Percentiles rank a stretch among this genome's conserved stretches.
Conservation (phyloP, 2,113 vertebrate species). For the Phalacrocorax aristotelis region DNA sequence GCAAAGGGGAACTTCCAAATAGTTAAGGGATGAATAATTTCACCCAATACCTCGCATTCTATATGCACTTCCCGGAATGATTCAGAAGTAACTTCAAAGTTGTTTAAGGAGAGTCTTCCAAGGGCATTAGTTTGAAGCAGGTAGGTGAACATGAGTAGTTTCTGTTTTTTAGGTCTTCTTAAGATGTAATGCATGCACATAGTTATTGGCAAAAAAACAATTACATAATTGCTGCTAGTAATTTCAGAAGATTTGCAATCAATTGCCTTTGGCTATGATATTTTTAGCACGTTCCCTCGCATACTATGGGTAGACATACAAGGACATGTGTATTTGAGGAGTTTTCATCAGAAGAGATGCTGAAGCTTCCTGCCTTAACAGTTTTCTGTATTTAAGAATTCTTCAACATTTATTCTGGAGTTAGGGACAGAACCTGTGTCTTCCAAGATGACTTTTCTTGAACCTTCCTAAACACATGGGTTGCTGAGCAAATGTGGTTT, state of each 20-base stretch:
- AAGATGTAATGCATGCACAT: not conserved
- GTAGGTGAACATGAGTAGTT: not conserved
- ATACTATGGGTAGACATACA: accelerated
- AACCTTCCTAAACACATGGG: not conserved
- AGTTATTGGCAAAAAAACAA: not conserved
- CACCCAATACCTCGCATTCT: not conserved
- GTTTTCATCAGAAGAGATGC: not conserved
- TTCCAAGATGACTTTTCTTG: not conserved
- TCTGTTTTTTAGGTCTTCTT: not conserved
- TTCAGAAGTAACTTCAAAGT: not conserved
- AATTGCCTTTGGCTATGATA: not conserved
- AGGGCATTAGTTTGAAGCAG: not conserved
- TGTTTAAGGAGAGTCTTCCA: not conserved
- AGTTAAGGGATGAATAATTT: not conserved
- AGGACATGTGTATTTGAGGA: not conserved
- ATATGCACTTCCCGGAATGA: not conserved
- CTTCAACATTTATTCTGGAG: not conserved
- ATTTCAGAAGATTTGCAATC: not conserved
- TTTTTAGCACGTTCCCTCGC: not conserved
- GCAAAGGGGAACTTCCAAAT: not conserved
- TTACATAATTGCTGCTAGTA: not conserved
- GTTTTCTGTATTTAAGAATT: not conserved
- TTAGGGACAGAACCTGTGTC: not conserved
- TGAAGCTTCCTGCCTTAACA: not conserved
- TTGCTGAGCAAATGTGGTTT: not conserved